Evolutionary conservation across 2,888 invertebrate species (phyloP), one percentile per base, ranked within the genome.

Genomic region (Pterobdella sp.): DNA sequence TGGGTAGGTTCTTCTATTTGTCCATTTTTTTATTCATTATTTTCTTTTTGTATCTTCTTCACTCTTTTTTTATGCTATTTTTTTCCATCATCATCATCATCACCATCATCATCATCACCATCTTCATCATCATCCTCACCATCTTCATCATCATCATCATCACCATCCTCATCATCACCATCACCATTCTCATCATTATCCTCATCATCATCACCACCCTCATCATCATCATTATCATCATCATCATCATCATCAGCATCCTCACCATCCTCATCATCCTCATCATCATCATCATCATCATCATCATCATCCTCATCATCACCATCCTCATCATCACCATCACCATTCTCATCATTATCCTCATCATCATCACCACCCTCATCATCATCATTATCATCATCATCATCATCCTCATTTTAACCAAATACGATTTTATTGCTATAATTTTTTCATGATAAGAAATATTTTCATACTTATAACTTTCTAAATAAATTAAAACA

Each of bases 1-100:
- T 73, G 73, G 56, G 74, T 76, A 32, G 71, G 72, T 35, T 60
- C 10, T n/a, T n/a, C n/a, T 49, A 49, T 14, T 49, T 18, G 14
- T 49, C 52, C n/a, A 49, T 49, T 49, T 14, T 14, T 49, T 49
- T n/a, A 65, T 4, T 3, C 65, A 14, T 29, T n/a, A 29, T 65
- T 65, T 34, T 29, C 35, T 65, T 65, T 34, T 4, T 32, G 22
- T 31, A 31, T 34, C 35, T 65, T 29, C 14, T 65, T 34, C 35
- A 3, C n/a, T n/a, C n/a, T 29, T 29, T 32, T 65, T 22, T 65
- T 65, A 3, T 32, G 26, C 14, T 65, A 14, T 4, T 32, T 29
- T 4, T 31, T n/a, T 29, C 65, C 4, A 29, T 65, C 65, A 18
- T 10, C 35, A 29, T 31, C 14, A 18, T 4, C 35, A 4, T 31